Evolutionary conservation across 2,888 invertebrate species (phyloP).

Genomic region (Thalpophila matura): DNA sequence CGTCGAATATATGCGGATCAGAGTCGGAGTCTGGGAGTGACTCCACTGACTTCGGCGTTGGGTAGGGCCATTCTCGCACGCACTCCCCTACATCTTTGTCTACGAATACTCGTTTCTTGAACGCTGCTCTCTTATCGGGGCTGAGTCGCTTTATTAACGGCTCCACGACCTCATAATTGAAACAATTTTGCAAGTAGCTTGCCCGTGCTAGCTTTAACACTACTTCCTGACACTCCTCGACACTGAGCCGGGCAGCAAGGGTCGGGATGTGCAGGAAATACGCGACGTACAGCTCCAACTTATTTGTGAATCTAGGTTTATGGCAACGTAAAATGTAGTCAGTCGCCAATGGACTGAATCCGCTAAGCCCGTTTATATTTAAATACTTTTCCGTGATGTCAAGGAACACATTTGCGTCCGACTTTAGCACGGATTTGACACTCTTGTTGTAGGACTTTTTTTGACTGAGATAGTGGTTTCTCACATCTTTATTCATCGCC

Average conservation of each 20-base stretch:
- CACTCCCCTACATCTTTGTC: conserved; percentile 68
- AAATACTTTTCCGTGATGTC: conserved; percentile 75
- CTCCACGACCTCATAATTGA: conserved; percentile 74
- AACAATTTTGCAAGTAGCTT: conserved; percentile 69
- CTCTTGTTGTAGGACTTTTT: conserved; percentile 66
- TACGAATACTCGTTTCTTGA: conserved; percentile 76
- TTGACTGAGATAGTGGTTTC: conserved; percentile 58
- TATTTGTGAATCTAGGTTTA: conserved; percentile 70
- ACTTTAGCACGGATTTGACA: conserved; percentile 71
- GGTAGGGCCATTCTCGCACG: conserved; percentile 70
- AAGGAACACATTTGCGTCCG: conserved; percentile 69
- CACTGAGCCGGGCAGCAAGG: conserved; percentile 68
- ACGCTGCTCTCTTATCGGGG: conserved; percentile 63
- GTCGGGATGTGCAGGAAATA: conserved; percentile 71
- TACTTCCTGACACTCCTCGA: conserved; percentile 72
- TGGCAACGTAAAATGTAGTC: conserved; percentile 70
- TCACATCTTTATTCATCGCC: conserved; percentile 58
- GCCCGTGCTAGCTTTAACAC: conserved; percentile 71
- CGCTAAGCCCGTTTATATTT: conserved; percentile 44
- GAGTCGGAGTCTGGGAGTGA: neutral
- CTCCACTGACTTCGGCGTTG: conserved; percentile 46
- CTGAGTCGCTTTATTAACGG: conserved; percentile 73
- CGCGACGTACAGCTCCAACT: conserved; percentile 74
- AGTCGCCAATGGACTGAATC: conserved; percentile 68
- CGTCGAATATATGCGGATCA: conserved; percentile 55